Percentiles rank a stretch among this genome's conserved stretches.
These are phyloP conservation scores for Hemicrepidius hirtus DNA, from an alignment of 2,888 invertebrate genomes.

Conservation along the genomic window DNA sequence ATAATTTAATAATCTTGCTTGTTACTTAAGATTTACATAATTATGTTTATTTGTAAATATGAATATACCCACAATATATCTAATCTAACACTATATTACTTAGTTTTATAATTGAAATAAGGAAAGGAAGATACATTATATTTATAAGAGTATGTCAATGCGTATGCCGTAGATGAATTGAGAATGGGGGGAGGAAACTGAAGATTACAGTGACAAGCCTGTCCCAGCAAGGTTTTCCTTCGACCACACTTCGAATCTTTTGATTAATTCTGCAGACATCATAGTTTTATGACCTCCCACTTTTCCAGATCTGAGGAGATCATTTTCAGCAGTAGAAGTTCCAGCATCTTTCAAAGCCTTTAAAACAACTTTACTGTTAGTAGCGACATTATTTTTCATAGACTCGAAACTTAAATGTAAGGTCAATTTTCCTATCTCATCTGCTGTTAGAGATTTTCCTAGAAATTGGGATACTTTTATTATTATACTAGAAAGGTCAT, in stretches of 20 bases:
- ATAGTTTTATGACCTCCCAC: constrained; percentile 70
- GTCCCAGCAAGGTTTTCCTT: constrained; percentile 77
- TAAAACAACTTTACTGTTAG: too few species aligned
- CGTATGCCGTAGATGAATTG: too few species aligned
- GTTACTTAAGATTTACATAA: too few species aligned
- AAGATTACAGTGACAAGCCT: constrained; percentile 68
- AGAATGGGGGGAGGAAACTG: too few species aligned
- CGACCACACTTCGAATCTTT: constrained; percentile 83
- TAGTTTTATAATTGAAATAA: too few species aligned
- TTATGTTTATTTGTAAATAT: too few species aligned
- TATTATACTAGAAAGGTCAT: constrained; percentile 63
- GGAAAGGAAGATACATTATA: too few species aligned
- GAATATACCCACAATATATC: too few species aligned
- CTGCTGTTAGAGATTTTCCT: constrained; percentile 58
- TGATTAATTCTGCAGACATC: constrained; percentile 82
- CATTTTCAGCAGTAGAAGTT: background rate
- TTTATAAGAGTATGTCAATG: too few species aligned
- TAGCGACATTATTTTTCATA: constrained; percentile 78
- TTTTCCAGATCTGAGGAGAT: constrained; percentile 67
- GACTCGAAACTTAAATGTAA: constrained; percentile 65
- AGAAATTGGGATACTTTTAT: constrained; percentile 59
- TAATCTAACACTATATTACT: too few species aligned
- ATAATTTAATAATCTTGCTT: too few species aligned
- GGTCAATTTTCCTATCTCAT: constrained; percentile 58
- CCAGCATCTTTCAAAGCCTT: background rate